Evolutionary conservation across 35 echinoderm and acorn worm species (phyloP).

Genomic region (Anneissia japonica): DNA sequence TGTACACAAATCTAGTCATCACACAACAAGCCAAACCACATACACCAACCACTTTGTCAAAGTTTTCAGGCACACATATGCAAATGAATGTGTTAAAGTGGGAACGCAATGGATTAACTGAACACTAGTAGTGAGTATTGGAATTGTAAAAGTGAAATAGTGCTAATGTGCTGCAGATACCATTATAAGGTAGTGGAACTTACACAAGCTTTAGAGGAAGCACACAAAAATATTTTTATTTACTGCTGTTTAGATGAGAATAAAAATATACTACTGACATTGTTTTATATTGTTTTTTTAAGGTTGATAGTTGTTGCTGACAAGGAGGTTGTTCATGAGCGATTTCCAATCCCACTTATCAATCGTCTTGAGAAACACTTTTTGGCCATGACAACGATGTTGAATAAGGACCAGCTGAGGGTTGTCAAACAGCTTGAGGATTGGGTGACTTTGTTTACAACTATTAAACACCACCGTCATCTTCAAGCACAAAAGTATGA

Average conservation of each 20-base stretch:
- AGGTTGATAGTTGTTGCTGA: conserved; percentile 29
- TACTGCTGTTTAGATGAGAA: too few species aligned
- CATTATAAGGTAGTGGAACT: too few species aligned
- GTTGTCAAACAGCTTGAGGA: neutral
- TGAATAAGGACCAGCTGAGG: neutral
- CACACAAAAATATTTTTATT: too few species aligned
- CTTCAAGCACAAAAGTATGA: neutral
- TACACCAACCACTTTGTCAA: too few species aligned
- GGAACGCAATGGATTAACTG: too few species aligned
- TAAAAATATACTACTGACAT: neutral
- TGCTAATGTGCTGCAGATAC: too few species aligned
- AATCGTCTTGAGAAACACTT: conserved; percentile 34
- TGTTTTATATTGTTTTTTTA: neutral
- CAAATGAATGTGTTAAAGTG: too few species aligned
- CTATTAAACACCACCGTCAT: neutral
- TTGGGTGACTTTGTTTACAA: neutral
- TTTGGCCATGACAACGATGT: conserved; percentile 16
- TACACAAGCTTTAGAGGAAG: too few species aligned
- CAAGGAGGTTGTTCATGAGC: conserved; percentile 8
- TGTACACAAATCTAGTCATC: neutral
- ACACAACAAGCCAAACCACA: too few species aligned
- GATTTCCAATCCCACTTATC: conserved; percentile 18
- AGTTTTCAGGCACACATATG: too few species aligned
- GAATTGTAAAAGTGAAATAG: too few species aligned
- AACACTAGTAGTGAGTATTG: too few species aligned